phyloP scores from a whole-genome alignment of 2,797 vertebrate species.

The Manis javanica region DNA sequence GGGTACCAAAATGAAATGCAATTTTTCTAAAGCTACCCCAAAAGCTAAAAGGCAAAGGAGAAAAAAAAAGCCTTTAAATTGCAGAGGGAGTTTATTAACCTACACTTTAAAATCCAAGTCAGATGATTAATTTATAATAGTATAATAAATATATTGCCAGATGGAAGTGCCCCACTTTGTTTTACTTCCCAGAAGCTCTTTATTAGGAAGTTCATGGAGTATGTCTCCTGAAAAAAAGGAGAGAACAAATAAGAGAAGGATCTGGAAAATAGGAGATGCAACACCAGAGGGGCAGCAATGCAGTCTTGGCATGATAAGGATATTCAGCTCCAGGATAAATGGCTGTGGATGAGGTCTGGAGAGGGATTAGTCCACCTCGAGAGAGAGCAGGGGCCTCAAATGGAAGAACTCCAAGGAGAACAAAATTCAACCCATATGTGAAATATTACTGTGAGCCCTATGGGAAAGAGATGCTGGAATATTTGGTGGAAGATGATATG shows the following conservation, averaged over 20 bases:
- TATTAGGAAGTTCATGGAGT: neutral
- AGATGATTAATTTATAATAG: neutral
- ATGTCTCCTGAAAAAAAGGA: neutral
- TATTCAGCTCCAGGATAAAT: neutral
- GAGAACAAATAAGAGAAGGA: neutral
- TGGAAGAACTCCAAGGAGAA: neutral
- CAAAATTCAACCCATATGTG: neutral
- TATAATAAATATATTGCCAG: neutral
- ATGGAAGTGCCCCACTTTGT: neutral
- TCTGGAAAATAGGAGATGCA: neutral
- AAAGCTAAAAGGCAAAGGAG: slow-evolving; percentile 38
- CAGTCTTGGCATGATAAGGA: neutral
- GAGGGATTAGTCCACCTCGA: neutral
- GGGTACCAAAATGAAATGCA: neutral
- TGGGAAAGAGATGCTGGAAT: neutral
- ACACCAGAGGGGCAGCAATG: neutral
- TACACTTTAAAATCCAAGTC: neutral
- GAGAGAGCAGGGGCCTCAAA: slow-evolving; percentile 10
- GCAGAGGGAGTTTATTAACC: neutral
- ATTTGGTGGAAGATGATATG: neutral
- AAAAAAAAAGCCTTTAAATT: neutral
- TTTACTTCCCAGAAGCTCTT: neutral
- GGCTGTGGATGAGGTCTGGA: neutral
- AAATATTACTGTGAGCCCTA: neutral
- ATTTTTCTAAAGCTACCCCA: neutral